Evolutionary conservation across 2,797 vertebrate species (phyloP), one percentile per base, ranked within the genome.

Genomic region (Mus caroli): DNA sequence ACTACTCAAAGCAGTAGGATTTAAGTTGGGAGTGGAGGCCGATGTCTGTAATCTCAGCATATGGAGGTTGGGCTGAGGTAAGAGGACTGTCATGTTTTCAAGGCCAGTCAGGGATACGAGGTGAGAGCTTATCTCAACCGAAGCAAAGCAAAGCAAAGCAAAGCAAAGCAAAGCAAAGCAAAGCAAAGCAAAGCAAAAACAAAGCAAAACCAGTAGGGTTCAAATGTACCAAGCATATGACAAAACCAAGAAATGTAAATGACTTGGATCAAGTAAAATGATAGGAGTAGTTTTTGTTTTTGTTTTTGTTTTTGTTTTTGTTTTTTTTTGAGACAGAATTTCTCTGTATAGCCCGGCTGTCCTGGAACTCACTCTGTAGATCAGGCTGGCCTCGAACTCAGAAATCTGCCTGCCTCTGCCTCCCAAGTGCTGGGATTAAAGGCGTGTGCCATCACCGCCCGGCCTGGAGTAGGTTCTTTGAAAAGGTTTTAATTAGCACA

Each of bases 251-350:
- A 85, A 64, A 52, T 28, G 64, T 52, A 15, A 92, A 67, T 67
- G 52, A 54, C 60, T 89, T 82, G 28, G 34, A 52, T n/a, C 43
- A 91, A 91, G 54, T 71, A 89, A 82, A 94, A 78, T 92, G 40
- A 52, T 46, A 58, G 22, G 73, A 58, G 28, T 84, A 54, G 37
- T 17, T 52, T 88, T 19, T 86, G n/a, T n/a, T n/a, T n/a, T n/a
- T n/a, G n/a, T 86, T 69, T 43, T 43, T 43, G 2, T 43, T 43
- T 43, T 43, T 43, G 2, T 43, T 43, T 43, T 43, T 43, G 2
- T 43, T 43, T 43, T 43, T 43, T 43, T 43, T 43, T 43, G 43
- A 43, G 43, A 43, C 43, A 43, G 43, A 5, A 5, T 43, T 43
- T 43, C 43, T 43, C 43, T 43, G 43, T 43, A 5, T 43, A 43